phyloP scores from a whole-genome alignment of 2,113 vertebrate species.

The Burhinus oedicnemus region DNA sequence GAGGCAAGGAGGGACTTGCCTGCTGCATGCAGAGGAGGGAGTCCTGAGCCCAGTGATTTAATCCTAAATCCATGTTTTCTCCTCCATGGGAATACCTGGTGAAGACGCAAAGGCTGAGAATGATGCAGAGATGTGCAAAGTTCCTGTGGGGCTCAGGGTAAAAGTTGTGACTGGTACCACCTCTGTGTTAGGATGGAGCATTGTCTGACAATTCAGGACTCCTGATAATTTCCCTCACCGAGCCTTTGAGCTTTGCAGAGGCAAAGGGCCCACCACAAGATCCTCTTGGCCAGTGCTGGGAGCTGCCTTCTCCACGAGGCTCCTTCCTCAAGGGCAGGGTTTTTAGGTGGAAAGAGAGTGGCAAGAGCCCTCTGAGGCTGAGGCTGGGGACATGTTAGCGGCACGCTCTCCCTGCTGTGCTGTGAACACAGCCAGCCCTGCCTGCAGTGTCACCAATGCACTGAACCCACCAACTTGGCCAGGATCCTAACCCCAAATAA shows the following conservation, averaged over 20 bases:
- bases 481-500: slow-evolving; percentile 7
- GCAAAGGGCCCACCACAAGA: not conserved
- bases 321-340: not conserved
- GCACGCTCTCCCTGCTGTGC: not conserved
- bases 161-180: not conserved
- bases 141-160: not conserved
- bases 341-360: not conserved
- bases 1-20: not conserved
- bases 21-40: not conserved
- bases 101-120: not conserved
- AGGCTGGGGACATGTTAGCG: not conserved
- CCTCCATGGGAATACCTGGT: not conserved
- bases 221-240: not conserved
- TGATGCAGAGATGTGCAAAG: not conserved
- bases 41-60: not conserved
- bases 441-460: not conserved
- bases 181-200: not conserved
- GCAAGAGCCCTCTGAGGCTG: not conserved
- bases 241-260: not conserved
- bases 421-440: not conserved
- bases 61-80: not conserved
- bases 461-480: not conserved
- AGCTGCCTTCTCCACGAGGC: not conserved
- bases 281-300: not conserved
- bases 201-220: not conserved